A percentile compares a stretch with the other conserved stretches of the same genome.
phyloP scores from a whole-genome alignment of 2,888 invertebrate genomes.

The Scotopteryx bipunctaria region DNA sequence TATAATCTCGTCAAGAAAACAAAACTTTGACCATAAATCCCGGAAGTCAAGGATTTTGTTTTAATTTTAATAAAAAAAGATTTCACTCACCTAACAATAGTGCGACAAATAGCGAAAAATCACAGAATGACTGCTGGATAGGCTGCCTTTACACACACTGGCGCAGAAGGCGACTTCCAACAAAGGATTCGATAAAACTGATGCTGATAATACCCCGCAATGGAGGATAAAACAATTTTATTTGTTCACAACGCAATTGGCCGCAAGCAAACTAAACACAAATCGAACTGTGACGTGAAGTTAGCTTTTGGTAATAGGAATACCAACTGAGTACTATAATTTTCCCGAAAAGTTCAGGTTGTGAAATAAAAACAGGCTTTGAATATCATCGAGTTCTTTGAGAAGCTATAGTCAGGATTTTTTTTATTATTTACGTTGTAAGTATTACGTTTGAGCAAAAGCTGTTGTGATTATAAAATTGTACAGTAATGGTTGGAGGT shows the following conservation, averaged over 20 bases:
- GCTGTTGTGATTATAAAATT: no score
- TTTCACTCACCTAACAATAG: constrained; percentile 53
- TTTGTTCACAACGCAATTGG: constrained; percentile 56
- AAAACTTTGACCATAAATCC: not conserved
- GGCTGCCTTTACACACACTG: constrained; percentile 82
- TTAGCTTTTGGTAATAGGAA: constrained; percentile 47
- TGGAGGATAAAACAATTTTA: constrained; percentile 44
- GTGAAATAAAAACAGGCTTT: no score
- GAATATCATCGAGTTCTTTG: no score
- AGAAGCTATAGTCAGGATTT: no score
- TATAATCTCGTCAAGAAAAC: constrained; percentile 7
- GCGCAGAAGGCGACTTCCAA: constrained; percentile 78
- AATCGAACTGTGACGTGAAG: constrained; percentile 59
- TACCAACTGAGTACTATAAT: constrained; percentile 41
- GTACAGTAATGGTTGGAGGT: no score
- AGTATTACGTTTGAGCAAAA: no score
- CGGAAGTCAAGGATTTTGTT: constrained; percentile 15
- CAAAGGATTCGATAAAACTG: constrained; percentile 60
- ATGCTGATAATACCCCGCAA: constrained; percentile 43
- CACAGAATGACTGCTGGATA: constrained; percentile 63
- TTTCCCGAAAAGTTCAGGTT: constrained; percentile 27
- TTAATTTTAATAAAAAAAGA: constrained; percentile 21
- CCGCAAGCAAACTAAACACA: constrained; percentile 54
- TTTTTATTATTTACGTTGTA: no score
- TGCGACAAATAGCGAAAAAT: constrained; percentile 36